phyloP scores from a whole-genome alignment of 2,113 vertebrate species.

The Tupaia chinensis region DNA sequence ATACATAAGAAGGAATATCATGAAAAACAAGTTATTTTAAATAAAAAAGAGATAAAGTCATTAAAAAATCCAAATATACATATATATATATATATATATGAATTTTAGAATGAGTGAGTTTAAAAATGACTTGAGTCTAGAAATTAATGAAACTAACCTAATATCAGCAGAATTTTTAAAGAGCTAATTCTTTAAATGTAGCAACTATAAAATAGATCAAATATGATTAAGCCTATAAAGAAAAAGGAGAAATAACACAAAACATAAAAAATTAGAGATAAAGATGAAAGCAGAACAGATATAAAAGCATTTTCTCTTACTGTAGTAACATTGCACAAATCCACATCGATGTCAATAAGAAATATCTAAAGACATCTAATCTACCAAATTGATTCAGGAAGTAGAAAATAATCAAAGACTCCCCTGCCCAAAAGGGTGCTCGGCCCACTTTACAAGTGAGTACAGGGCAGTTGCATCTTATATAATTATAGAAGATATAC shows the following conservation, averaged over 20 bases:
- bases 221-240: neutral
- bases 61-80: neutral
- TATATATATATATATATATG: too few relatives aligned
- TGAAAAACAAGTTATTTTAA: too few relatives aligned
- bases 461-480: neutral
- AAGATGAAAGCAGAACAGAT: neutral
- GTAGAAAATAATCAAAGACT: constrained; percentile 9
- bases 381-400: neutral
- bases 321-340: neutral
- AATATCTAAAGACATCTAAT: neutral
- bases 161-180: constrained; percentile 26
- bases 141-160: neutral
- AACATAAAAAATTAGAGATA: constrained; percentile 6
- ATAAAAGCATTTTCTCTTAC: constrained; percentile 8
- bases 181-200: constrained; percentile 14
- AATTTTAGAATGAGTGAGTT: constrained; percentile 11
- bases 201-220: constrained; percentile 23
- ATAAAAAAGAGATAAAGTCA: neutral
- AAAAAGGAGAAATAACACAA: constrained; percentile 21
- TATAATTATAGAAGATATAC: neutral
- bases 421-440: neutral
- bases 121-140: neutral
- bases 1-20: constrained; percentile 4
- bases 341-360: neutral
- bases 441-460: neutral